Conservation (phyloP, 1,140 invertebrate species). For the Leptinotarsa defecta region DNA sequence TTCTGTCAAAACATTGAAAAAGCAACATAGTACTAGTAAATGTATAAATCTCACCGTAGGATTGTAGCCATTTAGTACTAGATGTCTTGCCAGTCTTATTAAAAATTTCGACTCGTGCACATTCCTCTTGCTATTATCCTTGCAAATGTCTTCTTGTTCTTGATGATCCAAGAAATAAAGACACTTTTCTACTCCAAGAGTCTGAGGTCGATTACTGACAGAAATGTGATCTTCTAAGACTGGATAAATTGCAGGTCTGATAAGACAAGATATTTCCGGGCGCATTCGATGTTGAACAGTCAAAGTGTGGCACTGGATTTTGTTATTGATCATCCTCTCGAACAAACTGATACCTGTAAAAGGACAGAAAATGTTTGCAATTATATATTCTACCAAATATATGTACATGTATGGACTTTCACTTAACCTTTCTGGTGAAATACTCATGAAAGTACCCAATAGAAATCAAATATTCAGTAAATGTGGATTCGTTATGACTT, state of each 20-base stretch:
- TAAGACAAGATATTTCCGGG: conserved; percentile 65
- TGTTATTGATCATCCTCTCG: conserved; percentile 70
- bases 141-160: conserved; percentile 58
- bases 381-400: no score
- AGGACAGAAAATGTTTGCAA: no score
- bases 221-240: conserved; percentile 61
- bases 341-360: conserved; percentile 71
- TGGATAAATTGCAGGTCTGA: conserved; percentile 67
- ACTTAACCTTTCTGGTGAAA: no score
- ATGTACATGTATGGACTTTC: no score
- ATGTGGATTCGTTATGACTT: no score
- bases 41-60: background rate
- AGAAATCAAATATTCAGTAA: no score
- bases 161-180: conserved; percentile 68
- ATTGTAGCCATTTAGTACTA: conserved; percentile 60
- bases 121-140: conserved; percentile 66
- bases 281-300: conserved; percentile 71
- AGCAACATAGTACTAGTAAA: background rate
- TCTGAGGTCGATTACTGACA: conserved; percentile 59
- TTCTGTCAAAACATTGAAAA: no score
- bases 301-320: conserved; percentile 60
- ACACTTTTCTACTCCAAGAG: conserved; percentile 60
- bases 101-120: conserved; percentile 64
- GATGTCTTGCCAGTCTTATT: conserved; percentile 62
- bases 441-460: no score